Base-by-base conservation (phyloP, 1,140 invertebrate genomes). In the Acromyrmex heyeri region DNA sequence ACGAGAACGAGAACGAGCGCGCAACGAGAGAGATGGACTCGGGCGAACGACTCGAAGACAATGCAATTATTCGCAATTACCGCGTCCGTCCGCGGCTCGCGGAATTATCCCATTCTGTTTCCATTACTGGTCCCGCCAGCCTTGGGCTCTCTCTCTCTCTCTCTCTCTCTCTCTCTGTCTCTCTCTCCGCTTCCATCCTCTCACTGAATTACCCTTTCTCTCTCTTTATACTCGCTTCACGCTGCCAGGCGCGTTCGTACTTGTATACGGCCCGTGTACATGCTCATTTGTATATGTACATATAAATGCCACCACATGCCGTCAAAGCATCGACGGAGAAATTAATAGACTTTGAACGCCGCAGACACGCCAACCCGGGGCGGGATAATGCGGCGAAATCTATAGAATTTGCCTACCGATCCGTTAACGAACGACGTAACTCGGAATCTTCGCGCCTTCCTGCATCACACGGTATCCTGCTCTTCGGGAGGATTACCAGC, bases 11-110 rank as follows among this genome's bases (percentile, higher is more conserved):
- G 24, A 30, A 30, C 27, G 55, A 62, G 44, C 14, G 38, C 3
- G 38, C 3, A 21, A 48, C 65, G 72, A 57, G 82, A 89, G 86
- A 91, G 88, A 77, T 79, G 91, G 88, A 93, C 89, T 93, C 92
- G 88, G 89, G 91, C 90, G 92, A 94, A 94, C 93, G 91, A 94
- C 94, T 94, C 93, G 92, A 95, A 95, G 94, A 95, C 95, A 95
- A 95, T 95, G 93, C 94, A 95, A 95, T 95, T 95, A 95, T 95
- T 95, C 94, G 94, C 94, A 95, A 95, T 95, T 95, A 95, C 93
- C 90, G 91, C 92, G 93, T 94, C 92, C 94, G 92, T 94, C 91
- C 93, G 92, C 93, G 90, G 92, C 92, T 92, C 91, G 85, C 92
- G 88, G 91, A 94, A 95, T 95, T 95, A 95, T 94, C 93, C 93